phyloP scores from a whole-genome alignment of 2,888 invertebrate species.

The Actias luna region DNA sequence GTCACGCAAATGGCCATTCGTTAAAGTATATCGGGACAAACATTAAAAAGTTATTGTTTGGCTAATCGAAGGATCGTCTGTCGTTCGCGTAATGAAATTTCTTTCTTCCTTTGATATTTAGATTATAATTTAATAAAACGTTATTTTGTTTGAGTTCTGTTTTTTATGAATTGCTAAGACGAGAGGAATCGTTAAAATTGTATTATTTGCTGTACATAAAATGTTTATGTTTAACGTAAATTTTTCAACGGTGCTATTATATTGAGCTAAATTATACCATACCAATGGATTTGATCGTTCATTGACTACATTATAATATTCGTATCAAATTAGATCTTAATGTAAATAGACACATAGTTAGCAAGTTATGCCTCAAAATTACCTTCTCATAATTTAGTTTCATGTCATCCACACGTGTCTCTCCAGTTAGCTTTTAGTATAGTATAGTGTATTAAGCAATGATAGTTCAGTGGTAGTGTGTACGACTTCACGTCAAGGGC shows the following conservation, averaged over 20 bases:
- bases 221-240: background rate
- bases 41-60: constrained; percentile 12
- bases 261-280: background rate
- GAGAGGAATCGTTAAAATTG: background rate
- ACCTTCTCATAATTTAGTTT: no score
- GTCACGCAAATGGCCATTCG: constrained; percentile 13
- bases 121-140: constrained; percentile 8
- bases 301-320: no score
- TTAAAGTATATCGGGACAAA: constrained; percentile 7
- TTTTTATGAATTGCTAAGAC: constrained; percentile 6
- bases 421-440: no score
- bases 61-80: constrained; percentile 6
- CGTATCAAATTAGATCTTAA: no score
- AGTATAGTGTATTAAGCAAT: no score
- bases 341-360: no score
- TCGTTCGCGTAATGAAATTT: constrained; percentile 4
- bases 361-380: no score
- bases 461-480: no score
- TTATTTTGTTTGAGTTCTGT: background rate
- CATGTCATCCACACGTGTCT: no score
- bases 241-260: background rate
- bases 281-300: no score
- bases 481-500: no score
- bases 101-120: constrained; percentile 10
- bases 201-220: background rate